These are phyloP conservation scores for Heliconius nattereri DNA, from an alignment of 1,140 invertebrate species.

Conservation along the genomic window DNA sequence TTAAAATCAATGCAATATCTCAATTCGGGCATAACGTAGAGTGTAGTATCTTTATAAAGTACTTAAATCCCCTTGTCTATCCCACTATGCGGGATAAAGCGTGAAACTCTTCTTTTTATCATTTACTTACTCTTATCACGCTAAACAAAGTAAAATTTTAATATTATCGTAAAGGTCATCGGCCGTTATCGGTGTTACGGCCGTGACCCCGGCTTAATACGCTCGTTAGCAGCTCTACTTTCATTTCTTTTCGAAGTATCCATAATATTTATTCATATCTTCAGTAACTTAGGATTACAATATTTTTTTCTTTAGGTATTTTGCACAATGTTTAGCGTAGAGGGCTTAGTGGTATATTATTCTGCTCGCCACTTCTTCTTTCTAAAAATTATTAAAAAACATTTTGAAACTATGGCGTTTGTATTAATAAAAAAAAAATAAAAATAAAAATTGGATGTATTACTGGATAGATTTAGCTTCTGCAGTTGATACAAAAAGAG, in stretches of 20 bases:
- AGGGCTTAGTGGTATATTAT: background rate
- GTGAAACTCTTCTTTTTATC: background rate
- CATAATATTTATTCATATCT: background rate
- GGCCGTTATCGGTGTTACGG: conserved; percentile 1
- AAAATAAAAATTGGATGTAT: too few relatives aligned
- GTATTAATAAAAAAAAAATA: too few relatives aligned
- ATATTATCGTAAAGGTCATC: background rate
- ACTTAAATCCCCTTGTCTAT: too few relatives aligned
- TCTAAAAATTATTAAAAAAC: too few relatives aligned
- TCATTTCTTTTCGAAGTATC: background rate
- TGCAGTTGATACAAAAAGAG: too few relatives aligned
- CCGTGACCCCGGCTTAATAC: background rate
- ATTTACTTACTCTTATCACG: background rate
- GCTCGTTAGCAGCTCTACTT: background rate
- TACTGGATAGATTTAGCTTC: too few relatives aligned
- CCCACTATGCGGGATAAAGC: too few relatives aligned
- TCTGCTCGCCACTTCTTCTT: background rate
- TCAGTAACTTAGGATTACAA: background rate
- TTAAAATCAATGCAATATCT: too few relatives aligned
- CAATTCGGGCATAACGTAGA: too few relatives aligned
- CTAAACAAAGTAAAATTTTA: background rate
- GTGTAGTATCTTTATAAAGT: too few relatives aligned
- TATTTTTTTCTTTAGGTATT: background rate
- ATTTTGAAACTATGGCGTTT: too few relatives aligned
- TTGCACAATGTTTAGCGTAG: background rate